A percentile compares a stretch with the other conserved stretches of the same genome.
Conservation (phyloP, 2,113 vertebrate genomes). For the Seriola dumerili region DNA sequence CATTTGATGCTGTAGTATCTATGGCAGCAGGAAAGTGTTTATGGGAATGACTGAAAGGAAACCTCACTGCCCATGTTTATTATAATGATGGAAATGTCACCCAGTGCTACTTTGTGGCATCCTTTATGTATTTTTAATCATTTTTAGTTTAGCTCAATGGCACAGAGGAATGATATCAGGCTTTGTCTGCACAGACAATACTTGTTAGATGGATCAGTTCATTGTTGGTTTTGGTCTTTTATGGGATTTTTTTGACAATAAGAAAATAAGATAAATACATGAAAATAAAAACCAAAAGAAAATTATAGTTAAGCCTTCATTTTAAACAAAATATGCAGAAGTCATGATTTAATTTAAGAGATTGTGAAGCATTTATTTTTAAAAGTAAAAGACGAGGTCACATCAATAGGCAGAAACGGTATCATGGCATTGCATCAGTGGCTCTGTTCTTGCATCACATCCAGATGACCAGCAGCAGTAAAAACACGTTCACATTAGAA, state of each 20-base stretch:
- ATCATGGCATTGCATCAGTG: slow-evolving; percentile 36
- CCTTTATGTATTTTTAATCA: neutral
- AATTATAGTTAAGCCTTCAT: neutral
- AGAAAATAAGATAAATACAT: neutral
- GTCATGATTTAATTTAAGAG: neutral
- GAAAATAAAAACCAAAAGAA: neutral
- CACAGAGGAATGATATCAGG: neutral
- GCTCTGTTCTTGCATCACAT: slow-evolving; percentile 41
- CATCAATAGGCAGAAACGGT: slow-evolving; percentile 21
- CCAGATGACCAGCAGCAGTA: slow-evolving; percentile 9
- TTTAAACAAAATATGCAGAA: neutral
- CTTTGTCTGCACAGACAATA: neutral
- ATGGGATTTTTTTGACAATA: slow-evolving; percentile 13
- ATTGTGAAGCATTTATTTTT: neutral
- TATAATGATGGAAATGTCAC: neutral
- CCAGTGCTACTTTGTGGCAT: neutral
- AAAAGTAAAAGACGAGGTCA: neutral
- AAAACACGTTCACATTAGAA: slow-evolving; percentile 1
- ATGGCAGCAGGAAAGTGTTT: neutral
- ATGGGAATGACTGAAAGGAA: neutral
- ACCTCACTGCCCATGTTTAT: neutral
- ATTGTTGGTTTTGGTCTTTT: slow-evolving; percentile 20
- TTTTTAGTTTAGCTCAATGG: neutral
- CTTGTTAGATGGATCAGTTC: neutral
- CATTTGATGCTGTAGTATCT: neutral